Evolutionary conservation across 2,888 invertebrate species (phyloP), one percentile per base, ranked within the genome.

Genomic region (Perithous albicinctus): DNA sequence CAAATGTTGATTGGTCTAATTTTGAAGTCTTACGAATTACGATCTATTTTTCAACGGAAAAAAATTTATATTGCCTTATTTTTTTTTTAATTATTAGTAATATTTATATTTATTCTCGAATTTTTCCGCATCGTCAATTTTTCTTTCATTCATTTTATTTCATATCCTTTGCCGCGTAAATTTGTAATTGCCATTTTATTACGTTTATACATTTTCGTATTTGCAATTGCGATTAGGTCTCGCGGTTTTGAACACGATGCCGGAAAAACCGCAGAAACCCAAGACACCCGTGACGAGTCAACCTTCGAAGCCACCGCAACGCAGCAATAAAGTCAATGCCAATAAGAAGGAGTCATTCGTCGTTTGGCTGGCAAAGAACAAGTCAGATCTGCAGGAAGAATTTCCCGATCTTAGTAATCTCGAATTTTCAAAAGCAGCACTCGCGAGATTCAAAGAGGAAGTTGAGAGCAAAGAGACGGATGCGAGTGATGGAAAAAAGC

Each of bases 361-460:
- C 23, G 93, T 93, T 38, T 96, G 96, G 96, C 95, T 94, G 84
- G 92, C 93, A 0, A 93, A 94, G 78, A 94, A 95, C 88, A 95
- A 95, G 88, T 86, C 93, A 2, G 86, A 90, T 10, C 88, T 96
- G n/a, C 94, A 95, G 86, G 92, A 92, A 56, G 94, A 95, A 86
- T 93, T 94, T 87, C 94, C 95, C 0, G 94, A 94, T 8, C 87
- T 94, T 10, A 93, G 93, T 3, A 92, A 94, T 0, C 91, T 93
- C 0, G 95, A 95, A 80, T 88, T 96, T 63, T 94, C 95, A 0
- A 94, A 95, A 79, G 90, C 94, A 5, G 94, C 94, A 5, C 93
- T 94, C 38, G 93, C 93, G 78, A 92, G 92, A 61, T 95, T 93
- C 88, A 95, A 94, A 86, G 92, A 91, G 20, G 86, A 84, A 87